Evolutionary conservation across 2,113 vertebrate genomes (phyloP).

Genomic region (Salvator merianae): DNA sequence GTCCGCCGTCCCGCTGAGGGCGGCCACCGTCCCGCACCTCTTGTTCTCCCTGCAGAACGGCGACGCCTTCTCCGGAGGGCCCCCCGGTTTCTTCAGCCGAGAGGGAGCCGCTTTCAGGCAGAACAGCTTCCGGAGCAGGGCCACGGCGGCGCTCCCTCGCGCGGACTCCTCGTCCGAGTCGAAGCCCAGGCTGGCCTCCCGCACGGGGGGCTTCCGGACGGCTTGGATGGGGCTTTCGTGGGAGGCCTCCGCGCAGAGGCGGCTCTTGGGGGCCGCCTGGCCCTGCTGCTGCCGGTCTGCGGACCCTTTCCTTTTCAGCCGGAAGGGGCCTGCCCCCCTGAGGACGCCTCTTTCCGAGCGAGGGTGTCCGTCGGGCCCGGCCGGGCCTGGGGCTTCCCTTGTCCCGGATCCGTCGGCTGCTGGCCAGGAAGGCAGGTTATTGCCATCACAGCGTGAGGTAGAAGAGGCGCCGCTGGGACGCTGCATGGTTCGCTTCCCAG

Average conservation of each 20-base stretch:
- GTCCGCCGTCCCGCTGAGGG: not conserved
- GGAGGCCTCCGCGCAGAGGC: not conserved
- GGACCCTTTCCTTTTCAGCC: not conserved
- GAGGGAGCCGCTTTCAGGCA: not conserved
- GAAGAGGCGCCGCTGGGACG: too few species aligned
- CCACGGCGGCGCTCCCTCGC: not conserved
- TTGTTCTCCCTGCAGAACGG: not conserved
- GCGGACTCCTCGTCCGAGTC: not conserved
- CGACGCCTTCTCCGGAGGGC: fast-evolving
- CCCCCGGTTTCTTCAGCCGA: not conserved
- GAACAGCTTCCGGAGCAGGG: not conserved
- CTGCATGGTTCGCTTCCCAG: not conserved
- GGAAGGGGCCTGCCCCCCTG: not conserved
- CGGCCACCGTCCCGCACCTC: not conserved
- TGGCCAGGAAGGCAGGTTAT: not conserved
- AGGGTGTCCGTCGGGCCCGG: too few species aligned
- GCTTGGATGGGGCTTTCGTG: conserved; percentile 20
- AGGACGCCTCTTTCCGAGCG: not conserved
- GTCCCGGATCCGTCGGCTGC: not conserved
- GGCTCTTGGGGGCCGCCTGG: not conserved
- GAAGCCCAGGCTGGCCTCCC: too few species aligned
- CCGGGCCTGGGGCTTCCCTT: fast-evolving
- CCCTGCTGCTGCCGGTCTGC: not conserved
- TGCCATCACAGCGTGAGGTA: too few species aligned
- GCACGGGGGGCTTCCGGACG: not conserved